phyloP scores from a whole-genome alignment of 2,113 vertebrate species.

The Alectura lathami region DNA sequence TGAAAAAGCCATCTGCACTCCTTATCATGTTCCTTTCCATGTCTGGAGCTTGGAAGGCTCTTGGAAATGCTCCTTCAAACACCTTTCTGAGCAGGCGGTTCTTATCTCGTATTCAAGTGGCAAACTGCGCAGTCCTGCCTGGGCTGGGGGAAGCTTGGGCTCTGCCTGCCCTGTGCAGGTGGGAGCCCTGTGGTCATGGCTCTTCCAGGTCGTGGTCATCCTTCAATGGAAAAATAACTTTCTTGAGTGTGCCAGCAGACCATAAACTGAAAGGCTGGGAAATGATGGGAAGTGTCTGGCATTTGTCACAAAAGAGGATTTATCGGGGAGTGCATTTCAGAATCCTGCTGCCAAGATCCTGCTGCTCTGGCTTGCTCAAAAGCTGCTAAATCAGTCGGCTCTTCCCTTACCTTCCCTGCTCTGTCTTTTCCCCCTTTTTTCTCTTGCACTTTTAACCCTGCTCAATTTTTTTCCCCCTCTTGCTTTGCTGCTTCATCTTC shows the following conservation, averaged over 20 bases:
- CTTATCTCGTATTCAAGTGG: not conserved
- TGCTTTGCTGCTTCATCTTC: not conserved
- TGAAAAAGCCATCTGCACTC: not conserved
- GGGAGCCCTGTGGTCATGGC: not conserved
- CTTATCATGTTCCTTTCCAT: not conserved
- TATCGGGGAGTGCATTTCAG: not conserved
- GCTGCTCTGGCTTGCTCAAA: conserved; percentile 11
- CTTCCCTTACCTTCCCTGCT: not conserved
- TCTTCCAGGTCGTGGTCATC: conserved; percentile 1
- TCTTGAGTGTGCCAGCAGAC: conserved; percentile 11
- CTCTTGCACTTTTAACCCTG: conserved; percentile 11
- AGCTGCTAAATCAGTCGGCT: not conserved
- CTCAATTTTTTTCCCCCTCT: not conserved
- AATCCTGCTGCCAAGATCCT: conserved; percentile 25
- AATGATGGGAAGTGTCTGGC: conserved; percentile 34
- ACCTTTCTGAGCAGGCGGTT: not conserved
- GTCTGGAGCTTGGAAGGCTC: not conserved
- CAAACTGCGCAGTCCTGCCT: not conserved
- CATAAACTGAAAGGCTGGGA: conserved; percentile 29
- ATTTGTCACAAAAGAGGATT: conserved; percentile 56
- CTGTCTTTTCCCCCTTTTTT: fast-evolving
- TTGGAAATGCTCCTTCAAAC: conserved; percentile 18
- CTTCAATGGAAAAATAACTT: conserved; percentile 14
- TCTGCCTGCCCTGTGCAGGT: not conserved
- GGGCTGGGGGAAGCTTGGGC: fast-evolving